These are phyloP conservation scores for Alethe castanea DNA, from an alignment of 2,113 vertebrate species.

Conservation along the genomic window DNA sequence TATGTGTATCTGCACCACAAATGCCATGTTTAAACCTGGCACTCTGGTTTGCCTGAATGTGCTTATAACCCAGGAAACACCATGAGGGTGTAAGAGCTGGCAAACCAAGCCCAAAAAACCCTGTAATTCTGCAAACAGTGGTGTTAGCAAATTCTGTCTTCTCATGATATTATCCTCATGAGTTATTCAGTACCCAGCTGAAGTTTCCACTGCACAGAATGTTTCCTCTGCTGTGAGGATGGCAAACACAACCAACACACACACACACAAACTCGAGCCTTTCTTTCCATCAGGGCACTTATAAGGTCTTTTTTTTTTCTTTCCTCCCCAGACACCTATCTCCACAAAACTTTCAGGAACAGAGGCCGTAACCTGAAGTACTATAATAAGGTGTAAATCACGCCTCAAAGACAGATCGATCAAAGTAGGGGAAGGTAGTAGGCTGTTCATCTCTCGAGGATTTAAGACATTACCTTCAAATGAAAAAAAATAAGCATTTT, in stretches of 20 bases:
- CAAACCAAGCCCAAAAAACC: background rate
- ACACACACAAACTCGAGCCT: background rate
- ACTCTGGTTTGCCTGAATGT: background rate
- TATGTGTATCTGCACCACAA: background rate
- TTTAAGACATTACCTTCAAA: slow-evolving; percentile 56
- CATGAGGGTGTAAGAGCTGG: background rate
- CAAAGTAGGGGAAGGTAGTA: slow-evolving; percentile 29
- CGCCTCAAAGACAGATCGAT: slow-evolving; percentile 37
- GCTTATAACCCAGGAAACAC: background rate
- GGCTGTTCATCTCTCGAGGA: slow-evolving; percentile 48
- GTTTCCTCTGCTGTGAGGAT: background rate
- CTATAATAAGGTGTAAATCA: slow-evolving; percentile 56
- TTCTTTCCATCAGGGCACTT: background rate
- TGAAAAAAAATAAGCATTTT: slow-evolving; percentile 64
- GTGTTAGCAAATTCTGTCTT: background rate
- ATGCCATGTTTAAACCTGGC: background rate
- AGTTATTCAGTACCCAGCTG: background rate
- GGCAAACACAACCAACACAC: fast-evolving
- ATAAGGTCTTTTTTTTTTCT: background rate
- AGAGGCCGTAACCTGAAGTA: slow-evolving; percentile 51
- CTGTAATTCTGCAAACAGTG: background rate
- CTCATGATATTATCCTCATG: background rate
- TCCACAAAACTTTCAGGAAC: slow-evolving; percentile 56
- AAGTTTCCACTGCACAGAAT: background rate
- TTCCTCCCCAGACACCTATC: slow-evolving; percentile 8